Percentiles rank a stretch among this genome's conserved stretches.
Conservation (phyloP, 2,888 invertebrate species). For the Eugnorisma glareosa region DNA sequence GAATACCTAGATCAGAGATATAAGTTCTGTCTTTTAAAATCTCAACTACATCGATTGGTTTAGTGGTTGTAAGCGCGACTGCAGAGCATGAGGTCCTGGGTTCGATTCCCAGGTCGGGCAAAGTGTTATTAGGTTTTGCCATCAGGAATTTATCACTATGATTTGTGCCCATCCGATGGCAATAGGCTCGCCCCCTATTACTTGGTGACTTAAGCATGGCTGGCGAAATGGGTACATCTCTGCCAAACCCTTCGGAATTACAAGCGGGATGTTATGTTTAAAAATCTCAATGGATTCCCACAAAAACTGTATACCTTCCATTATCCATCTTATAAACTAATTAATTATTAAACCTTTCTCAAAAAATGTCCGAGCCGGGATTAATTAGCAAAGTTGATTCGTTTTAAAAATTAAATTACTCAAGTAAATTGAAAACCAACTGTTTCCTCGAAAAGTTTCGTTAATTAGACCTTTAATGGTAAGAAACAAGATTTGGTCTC, state of each 20-base stretch:
- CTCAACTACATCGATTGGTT: not conserved
- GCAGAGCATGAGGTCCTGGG: too few species aligned
- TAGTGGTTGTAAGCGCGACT: too few species aligned
- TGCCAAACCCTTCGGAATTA: too few species aligned
- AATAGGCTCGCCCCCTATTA: too few species aligned
- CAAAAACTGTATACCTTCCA: not conserved
- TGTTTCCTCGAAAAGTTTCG: conserved; percentile 57
- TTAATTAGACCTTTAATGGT: conserved; percentile 60
- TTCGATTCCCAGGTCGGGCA: too few species aligned
- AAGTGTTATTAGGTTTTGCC: too few species aligned
- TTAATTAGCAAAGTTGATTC: conserved; percentile 49
- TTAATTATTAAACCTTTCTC: conserved; percentile 34
- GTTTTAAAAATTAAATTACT: conserved; percentile 62
- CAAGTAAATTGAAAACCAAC: conserved; percentile 59
- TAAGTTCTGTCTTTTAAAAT: not conserved
- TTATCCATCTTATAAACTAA: conserved; percentile 18
- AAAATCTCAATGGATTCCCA: not conserved
- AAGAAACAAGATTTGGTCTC: conserved; percentile 51
- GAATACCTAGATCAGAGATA: too few species aligned
- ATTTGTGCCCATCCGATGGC: too few species aligned
- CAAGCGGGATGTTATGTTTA: too few species aligned
- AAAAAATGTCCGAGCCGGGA: conserved; percentile 43
- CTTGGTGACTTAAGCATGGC: too few species aligned
- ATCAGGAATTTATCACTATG: too few species aligned
- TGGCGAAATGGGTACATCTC: too few species aligned